These are phyloP conservation scores for Siniperca obscura DNA, from an alignment of 2,797 vertebrate genomes.

Conservation along the genomic window DNA sequence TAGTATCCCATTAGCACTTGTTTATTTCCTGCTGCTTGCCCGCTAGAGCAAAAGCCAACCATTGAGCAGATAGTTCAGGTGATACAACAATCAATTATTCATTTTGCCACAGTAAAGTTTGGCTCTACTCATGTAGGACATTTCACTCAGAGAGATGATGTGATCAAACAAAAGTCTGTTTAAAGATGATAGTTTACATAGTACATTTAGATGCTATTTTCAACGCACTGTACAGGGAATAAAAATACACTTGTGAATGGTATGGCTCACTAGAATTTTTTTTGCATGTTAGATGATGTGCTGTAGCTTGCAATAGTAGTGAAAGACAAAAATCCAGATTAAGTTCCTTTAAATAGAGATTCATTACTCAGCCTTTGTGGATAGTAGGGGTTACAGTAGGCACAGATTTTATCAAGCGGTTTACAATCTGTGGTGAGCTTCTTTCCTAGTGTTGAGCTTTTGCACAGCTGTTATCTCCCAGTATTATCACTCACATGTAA, in stretches of 20 bases:
- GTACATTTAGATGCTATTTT: neutral
- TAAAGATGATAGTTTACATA: conserved; percentile 2
- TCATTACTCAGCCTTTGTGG: neutral
- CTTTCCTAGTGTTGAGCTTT: neutral
- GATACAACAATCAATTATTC: conserved; percentile 39
- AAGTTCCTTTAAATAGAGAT: conserved; percentile 23
- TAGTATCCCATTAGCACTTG: conserved; percentile 1
- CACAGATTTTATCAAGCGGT: conserved; percentile 14
- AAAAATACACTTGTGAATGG: neutral
- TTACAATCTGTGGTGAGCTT: conserved; percentile 16
- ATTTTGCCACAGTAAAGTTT: conserved; percentile 28
- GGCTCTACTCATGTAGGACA: neutral
- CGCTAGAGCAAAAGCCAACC: neutral
- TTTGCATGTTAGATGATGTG: neutral
- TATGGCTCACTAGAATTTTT: neutral
- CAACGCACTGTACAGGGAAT: neutral
- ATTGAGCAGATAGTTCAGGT: conserved; percentile 33
- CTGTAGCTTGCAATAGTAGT: neutral
- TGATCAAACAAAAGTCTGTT: conserved; percentile 9
- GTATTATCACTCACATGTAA: conserved; percentile 7
- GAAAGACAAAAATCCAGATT: conserved; percentile 32
- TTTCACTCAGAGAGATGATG: neutral
- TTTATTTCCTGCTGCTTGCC: conserved; percentile 27
- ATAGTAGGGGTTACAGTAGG: neutral
- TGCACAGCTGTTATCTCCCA: neutral